Base-by-base conservation (phyloP, 1,140 invertebrate genomes). In the Solenopsis fugax region DNA sequence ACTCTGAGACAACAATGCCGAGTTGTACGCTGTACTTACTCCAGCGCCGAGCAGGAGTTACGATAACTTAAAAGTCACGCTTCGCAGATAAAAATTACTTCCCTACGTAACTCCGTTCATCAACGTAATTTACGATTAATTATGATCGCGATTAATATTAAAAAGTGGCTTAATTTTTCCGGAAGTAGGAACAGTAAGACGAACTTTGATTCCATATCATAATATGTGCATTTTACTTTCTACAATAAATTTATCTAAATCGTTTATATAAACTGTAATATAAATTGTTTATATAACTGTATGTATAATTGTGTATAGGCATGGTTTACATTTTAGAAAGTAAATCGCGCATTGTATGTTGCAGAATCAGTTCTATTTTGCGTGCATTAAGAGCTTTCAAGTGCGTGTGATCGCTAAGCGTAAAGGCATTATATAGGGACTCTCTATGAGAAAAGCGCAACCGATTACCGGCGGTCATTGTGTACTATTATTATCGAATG, bases 1-100 rank as follows among this genome's bases (percentile, higher is more conserved):
- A 90, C 89, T 85, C 67, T 18, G 86, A 85, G 89, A 86, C 89
- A 89, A 90, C 89, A 87, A 89, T 69, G 85, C 48, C 56, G 85
- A 56, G 64, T 69, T 80, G 65, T 75, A 41, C 86, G 65, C 65
- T 62, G 72, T 89, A 89, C 73, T 82, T 87, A 82, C 85, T 67
- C 12, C 73, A 21, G 48, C 52, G 21, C 13, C 45, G 60, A 56
- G 58, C 48, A n/a, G 2, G 24, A 85, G 84, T 85, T 58, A 56
- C 62, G 62, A 78, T 85, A 85, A 85, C 75, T 85, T 85, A 76
- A 78, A 85, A 85, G 72, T 85, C 84, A 78, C 29, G 73, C 62
- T 29, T 48, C 16, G 48, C 41, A 13, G 48, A n/a, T 48, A 85
- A 85, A 85, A 85, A 85, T 85, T 85, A 85, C 10, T 54, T 80